Base-by-base conservation (phyloP, 2,888 invertebrate species). In the Callyntrura guangdongensis region DNA sequence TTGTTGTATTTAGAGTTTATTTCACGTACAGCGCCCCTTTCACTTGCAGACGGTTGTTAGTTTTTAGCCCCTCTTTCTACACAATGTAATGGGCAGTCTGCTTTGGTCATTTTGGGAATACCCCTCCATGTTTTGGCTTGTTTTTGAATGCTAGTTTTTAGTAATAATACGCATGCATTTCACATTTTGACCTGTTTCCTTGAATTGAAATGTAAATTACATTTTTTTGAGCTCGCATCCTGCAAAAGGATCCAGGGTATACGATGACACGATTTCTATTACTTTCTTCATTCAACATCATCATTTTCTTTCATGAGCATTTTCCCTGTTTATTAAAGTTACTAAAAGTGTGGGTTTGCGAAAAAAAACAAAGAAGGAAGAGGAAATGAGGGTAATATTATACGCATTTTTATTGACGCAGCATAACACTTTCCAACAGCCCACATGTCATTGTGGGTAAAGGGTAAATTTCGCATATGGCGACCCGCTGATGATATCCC, bases 161-260 rank as follows among this genome's bases (percentile, higher is more conserved):
- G 20, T 36, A 64, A 14, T 49, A 79, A 61, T 45, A 56, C 53
- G 53, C 45, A 79, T 87, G 53, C 53, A 81, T 61, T 67, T 53
- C 49, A 69, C 86, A 79, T 79, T 88, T n/a, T 67, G 81, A 53
- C 88, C 88, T 53, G 82, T 53, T 79, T 88, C 69, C 69, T 53
- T 27, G 59, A 79, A 67, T 2, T 81, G 87, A 81, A 87, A 69
- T 82, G 82, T 67, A 86, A 79, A 79, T 86, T 77, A 61, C 74
- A 86, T 56, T 17, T 56, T 17, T 36, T 61, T 69, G 69, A 69
- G n/a, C 69, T 69, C n/a, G n/a, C 36, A 9, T 36, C 14, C 17
- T 47, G n/a, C 27, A 25, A 45, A 12, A 47, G 22, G 77, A 49
- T 1, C 8, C 49, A n/a, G 20, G 49, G 49, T 36, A 36, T 4